A percentile compares a stretch with the other conserved stretches of the same genome.
Conservation (phyloP, 1,140 invertebrate genomes). For the Sitobion miscanthi region DNA sequence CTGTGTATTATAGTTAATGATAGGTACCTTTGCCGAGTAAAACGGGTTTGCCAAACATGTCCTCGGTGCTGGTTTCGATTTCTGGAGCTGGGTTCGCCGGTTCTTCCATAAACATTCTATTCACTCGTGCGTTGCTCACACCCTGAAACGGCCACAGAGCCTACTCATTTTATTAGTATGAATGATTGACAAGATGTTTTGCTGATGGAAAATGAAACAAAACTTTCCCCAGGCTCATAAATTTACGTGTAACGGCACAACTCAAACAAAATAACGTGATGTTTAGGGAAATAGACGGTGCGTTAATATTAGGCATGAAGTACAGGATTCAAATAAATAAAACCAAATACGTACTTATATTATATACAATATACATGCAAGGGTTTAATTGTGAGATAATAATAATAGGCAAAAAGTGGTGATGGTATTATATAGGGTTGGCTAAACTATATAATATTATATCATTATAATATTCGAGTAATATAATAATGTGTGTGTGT, state of each 20-base stretch:
- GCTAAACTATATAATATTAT: slow-evolving; percentile 4
- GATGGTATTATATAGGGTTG: background rate
- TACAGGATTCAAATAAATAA: slow-evolving; percentile 2
- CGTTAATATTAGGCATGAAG: background rate
- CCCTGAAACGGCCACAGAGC: slow-evolving; percentile 65
- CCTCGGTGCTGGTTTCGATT: slow-evolving; percentile 36
- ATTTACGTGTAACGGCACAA: background rate
- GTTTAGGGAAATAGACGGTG: background rate
- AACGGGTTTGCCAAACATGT: slow-evolving; percentile 43
- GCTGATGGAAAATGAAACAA: slow-evolving; percentile 33
- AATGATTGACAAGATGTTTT: background rate
- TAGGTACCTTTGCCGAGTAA: slow-evolving; percentile 58
- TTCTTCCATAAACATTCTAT: slow-evolving; percentile 60
- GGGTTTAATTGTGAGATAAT: background rate
- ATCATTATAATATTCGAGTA: background rate
- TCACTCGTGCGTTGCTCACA: slow-evolving; percentile 58
- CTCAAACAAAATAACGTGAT: slow-evolving; percentile 3
- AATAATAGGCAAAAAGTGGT: background rate
- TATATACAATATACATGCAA: slow-evolving; percentile 27
- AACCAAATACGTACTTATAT: background rate
- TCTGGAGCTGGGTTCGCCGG: slow-evolving; percentile 43
- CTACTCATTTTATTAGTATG: slow-evolving; percentile 60
- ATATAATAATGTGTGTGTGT: background rate
- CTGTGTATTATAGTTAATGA: too few relatives aligned
- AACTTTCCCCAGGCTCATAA: slow-evolving; percentile 18